Evolutionary conservation across 2,888 invertebrate genomes (phyloP), one percentile per base, ranked within the genome.

Genomic region (Apoda limacodes): DNA sequence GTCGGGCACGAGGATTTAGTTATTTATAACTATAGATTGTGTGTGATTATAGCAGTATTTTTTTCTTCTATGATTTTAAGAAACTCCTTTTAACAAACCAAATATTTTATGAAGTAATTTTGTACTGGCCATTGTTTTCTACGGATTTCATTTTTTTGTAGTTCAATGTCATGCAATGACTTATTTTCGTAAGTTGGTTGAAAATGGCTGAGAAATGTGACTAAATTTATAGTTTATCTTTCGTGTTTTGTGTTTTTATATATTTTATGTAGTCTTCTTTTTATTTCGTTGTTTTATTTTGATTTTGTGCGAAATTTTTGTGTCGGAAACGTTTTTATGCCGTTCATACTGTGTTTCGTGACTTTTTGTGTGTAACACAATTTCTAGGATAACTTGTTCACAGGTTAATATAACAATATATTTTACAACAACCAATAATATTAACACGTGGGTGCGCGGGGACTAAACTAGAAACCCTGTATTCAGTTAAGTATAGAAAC

Each of bases 191-290:
- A 6, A 17, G 17, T 17, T 17, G 17, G 7, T 55, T 48, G 56
- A 47, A 62, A 61, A 71, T 72, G 69, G 64, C 61, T 57, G 53
- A 65, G 76, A 59, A 54, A 78, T 80, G 78, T 80, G 71, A 80
- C 64, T 69, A 57, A 76, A 75, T 72, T 72, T 75, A 68, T 69
- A 61, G 71, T 75, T 62, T 51, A 42, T 60, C 51, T 70, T 76
- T 74, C 76, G 75, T 80, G 76, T 78, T 74, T 66, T 78, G 74
- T 78, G 75, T 80, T 74, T 74, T 68, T 64, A 61, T 64, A 59
- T 63, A 56, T 70, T 67, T 60, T 71, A 76, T 78, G 76, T 76
- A 76, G 72, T 74, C 63, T 70, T 71, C 63, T 59, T n/a, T n/a
- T 63, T 50, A 58, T 58, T 64, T 63, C 37, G 52, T 55, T 55